A percentile compares a stretch with the other conserved stretches of the same genome.
These are phyloP conservation scores for Leptopterna dolabrata DNA, from an alignment of 2,888 invertebrate species.

Conservation along the genomic window DNA sequence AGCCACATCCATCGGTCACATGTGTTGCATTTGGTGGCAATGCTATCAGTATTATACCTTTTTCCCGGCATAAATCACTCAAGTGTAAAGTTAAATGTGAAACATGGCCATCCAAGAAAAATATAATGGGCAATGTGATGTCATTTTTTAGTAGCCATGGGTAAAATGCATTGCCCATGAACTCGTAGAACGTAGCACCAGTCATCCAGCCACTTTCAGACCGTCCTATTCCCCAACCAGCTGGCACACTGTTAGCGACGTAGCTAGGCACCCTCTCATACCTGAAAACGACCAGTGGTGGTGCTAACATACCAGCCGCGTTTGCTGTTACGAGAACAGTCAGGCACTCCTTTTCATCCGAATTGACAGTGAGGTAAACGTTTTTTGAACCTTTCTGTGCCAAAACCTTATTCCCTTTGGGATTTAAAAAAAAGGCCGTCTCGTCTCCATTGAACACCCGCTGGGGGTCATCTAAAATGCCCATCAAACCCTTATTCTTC, in stretches of 20 bases:
- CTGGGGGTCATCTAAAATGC: constrained; percentile 61
- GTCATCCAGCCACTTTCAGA: too few species aligned
- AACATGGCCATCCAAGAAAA: too few species aligned
- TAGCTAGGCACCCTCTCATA: constrained; percentile 64
- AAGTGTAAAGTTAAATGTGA: too few species aligned
- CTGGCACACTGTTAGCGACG: constrained; percentile 59
- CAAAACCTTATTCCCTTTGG: constrained; percentile 65
- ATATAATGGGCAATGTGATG: constrained; percentile 62
- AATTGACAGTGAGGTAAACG: constrained; percentile 61
- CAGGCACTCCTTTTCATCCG: constrained; percentile 65
- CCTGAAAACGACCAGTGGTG: constrained; percentile 61
- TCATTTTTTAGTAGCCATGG: constrained; percentile 59
- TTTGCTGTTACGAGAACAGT: constrained; percentile 63
- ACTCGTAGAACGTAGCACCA: too few species aligned
- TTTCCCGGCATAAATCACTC: too few species aligned
- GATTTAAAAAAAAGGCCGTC: too few species aligned
- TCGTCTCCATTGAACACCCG: constrained; percentile 66
- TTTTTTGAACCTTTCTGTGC: constrained; percentile 63
- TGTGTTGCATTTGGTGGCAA: too few species aligned
- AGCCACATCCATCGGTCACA: too few species aligned
- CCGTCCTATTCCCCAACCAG: constrained; percentile 66
- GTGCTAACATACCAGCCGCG: constrained; percentile 63
- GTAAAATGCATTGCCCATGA: constrained; percentile 59
- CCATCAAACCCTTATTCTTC: neutral
- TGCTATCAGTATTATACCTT: too few species aligned